These are phyloP conservation scores for Poecilia wingei DNA, from an alignment of 2,797 vertebrate genomes.

Conservation along the genomic window DNA sequence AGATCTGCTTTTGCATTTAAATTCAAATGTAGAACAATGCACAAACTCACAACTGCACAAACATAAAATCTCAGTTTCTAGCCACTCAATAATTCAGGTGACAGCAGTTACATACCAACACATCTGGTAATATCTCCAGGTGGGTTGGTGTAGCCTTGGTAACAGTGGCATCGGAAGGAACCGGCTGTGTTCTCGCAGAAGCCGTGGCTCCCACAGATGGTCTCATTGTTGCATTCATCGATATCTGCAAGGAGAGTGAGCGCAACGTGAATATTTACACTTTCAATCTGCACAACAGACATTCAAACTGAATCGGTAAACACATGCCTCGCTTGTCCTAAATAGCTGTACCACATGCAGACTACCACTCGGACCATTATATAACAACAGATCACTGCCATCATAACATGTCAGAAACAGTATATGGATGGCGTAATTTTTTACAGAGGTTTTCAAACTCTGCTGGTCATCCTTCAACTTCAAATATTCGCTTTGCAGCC, in stretches of 20 bases:
- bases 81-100: not conserved
- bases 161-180: slow-evolving; percentile 79
- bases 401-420: slow-evolving; percentile 55
- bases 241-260: slow-evolving; percentile 67
- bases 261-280: slow-evolving; percentile 53
- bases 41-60: not conserved
- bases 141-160: slow-evolving; percentile 77
- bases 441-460: slow-evolving; percentile 55
- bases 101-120: slow-evolving; percentile 70
- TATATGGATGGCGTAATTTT: slow-evolving; percentile 35
- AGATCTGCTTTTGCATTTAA: not conserved
- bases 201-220: slow-evolving; percentile 78
- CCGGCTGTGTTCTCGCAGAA: slow-evolving; percentile 81
- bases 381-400: slow-evolving; percentile 56
- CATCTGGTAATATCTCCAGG: slow-evolving; percentile 64
- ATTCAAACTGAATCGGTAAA: slow-evolving; percentile 36
- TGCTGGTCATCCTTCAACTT: slow-evolving; percentile 26
- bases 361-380: slow-evolving; percentile 36
- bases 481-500: slow-evolving; percentile 13
- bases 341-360: slow-evolving; percentile 43
- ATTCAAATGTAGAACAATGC: not conserved
- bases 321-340: slow-evolving; percentile 29
- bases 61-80: not conserved
- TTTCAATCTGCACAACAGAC: slow-evolving; percentile 23
- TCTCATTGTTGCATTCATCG: slow-evolving; percentile 78